Conservation (phyloP, 1,140 invertebrate species). For the Paramacrobiotus metropolitanus region DNA sequence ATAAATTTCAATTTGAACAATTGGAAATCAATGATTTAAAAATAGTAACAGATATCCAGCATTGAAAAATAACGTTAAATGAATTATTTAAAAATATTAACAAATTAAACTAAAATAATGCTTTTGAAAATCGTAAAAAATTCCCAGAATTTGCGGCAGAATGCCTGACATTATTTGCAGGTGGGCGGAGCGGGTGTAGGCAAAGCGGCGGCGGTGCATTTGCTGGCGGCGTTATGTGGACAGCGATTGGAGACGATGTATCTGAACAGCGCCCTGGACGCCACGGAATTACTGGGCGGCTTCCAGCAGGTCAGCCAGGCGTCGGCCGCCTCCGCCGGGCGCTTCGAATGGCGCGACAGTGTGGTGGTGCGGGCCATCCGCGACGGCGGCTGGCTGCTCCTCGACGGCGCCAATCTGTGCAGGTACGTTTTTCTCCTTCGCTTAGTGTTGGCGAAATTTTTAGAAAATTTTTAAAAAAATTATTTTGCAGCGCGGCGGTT, state of each 20-base stretch:
- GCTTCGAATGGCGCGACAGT: conserved; percentile 92
- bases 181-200: conserved; percentile 50
- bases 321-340: background rate
- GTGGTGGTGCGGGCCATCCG: conserved; percentile 61
- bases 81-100: too few relatives aligned
- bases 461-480: too few relatives aligned
- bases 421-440: too few relatives aligned
- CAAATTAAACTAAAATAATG: too few relatives aligned
- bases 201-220: conserved; percentile 53
- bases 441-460: too few relatives aligned
- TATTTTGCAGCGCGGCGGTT: conserved; percentile 47
- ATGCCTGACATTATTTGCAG: conserved; percentile 30
- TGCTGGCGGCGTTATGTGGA: conserved; percentile 47
- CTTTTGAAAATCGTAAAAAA: too few relatives aligned
- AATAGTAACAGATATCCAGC: too few relatives aligned
- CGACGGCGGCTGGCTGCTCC: conserved; percentile 64
- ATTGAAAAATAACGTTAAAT: too few relatives aligned
- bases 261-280: conserved; percentile 82
- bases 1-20: too few relatives aligned
- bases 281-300: conserved; percentile 73
- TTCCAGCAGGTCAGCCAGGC: conserved; percentile 58
- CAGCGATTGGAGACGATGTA: conserved; percentile 45
- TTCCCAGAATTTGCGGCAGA: too few relatives aligned
- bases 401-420: conserved; percentile 94
- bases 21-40: too few relatives aligned